A percentile compares a stretch with the other conserved stretches of the same genome.
These are phyloP conservation scores for Psittacara wagleri DNA, from an alignment of 2,113 vertebrate genomes.

Conservation along the genomic window DNA sequence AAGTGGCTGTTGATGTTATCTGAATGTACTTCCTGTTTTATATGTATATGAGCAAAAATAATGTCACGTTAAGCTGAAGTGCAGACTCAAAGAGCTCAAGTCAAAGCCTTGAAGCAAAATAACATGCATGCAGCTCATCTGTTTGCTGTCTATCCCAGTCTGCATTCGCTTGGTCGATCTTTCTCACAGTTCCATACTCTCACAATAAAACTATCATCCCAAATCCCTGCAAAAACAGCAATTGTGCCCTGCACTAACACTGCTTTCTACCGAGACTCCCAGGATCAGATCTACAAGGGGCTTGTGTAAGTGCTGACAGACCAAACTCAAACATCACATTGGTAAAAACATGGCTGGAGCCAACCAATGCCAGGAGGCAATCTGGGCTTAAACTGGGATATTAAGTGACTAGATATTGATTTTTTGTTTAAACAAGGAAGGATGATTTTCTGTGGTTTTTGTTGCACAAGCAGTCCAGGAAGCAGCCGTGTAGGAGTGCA, in stretches of 20 bases:
- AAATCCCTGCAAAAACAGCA: accelerated
- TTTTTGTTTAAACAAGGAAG: background rate
- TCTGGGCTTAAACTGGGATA: background rate
- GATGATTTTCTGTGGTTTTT: background rate
- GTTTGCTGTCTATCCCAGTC: background rate
- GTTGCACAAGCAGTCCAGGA: background rate
- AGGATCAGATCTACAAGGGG: background rate
- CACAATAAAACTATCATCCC: background rate
- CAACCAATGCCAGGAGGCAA: accelerated
- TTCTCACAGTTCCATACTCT: background rate
- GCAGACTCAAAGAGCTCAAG: background rate
- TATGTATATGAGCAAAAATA: conserved; percentile 59
- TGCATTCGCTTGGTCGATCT: background rate
- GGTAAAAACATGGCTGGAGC: accelerated
- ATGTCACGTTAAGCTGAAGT: conserved; percentile 6
- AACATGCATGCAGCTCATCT: background rate
- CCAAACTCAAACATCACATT: accelerated
- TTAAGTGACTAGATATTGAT: accelerated
- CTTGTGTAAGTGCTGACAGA: accelerated
- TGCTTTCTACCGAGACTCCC: accelerated
- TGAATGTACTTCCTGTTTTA: conserved; percentile 73
- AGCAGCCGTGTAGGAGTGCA: background rate
- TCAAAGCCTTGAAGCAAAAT: background rate
- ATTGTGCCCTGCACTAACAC: accelerated
- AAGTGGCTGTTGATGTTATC: conserved; percentile 75